Conservation (phyloP, 37 sponge, comb jelly and placozoan species). For the Dysidea cf. avara region DNA sequence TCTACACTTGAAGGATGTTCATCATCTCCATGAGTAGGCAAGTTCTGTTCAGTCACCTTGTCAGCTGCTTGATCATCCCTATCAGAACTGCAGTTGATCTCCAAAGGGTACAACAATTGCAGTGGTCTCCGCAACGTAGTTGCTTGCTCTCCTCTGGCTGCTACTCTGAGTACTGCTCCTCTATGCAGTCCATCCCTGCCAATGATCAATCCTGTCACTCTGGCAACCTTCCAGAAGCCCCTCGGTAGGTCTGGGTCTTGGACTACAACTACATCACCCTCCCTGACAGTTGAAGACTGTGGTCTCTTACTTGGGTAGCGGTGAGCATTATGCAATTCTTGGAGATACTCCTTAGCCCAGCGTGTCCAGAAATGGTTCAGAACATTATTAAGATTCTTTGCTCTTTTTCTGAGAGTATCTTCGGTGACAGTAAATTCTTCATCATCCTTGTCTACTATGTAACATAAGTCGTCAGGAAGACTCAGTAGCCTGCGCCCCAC, state of each 20-base stretch:
- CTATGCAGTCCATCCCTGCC: conserved; percentile 20
- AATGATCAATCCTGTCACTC: background rate
- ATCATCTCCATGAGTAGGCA: too few relatives aligned
- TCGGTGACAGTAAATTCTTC: conserved; percentile 10
- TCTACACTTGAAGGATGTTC: too few relatives aligned
- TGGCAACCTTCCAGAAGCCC: conserved; percentile 17
- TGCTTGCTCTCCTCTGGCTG: background rate
- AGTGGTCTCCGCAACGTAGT: conserved; percentile 25
- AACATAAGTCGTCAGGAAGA: conserved; percentile 4
- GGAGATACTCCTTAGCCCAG: conserved; percentile 26
- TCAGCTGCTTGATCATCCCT: too few relatives aligned
- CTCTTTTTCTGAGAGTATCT: background rate
- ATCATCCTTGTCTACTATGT: background rate
- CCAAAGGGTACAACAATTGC: conserved; percentile 34
- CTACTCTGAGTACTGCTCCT: conserved; percentile 12
- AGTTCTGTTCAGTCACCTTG: too few relatives aligned
- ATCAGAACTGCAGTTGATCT: conserved; percentile 18
- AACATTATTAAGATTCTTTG: conserved; percentile 8
- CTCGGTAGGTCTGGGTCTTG: conserved; percentile 12
- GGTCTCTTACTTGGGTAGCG: background rate
- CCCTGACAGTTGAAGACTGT: background rate
- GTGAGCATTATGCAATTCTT: conserved; percentile 18
- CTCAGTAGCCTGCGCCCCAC: conserved; percentile 14
- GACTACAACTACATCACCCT: conserved; percentile 23
- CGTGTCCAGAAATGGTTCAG: conserved; percentile 30